Evolutionary conservation across 2,888 invertebrate genomes (phyloP).

Genomic region (Cyrtodaria siliqua): DNA sequence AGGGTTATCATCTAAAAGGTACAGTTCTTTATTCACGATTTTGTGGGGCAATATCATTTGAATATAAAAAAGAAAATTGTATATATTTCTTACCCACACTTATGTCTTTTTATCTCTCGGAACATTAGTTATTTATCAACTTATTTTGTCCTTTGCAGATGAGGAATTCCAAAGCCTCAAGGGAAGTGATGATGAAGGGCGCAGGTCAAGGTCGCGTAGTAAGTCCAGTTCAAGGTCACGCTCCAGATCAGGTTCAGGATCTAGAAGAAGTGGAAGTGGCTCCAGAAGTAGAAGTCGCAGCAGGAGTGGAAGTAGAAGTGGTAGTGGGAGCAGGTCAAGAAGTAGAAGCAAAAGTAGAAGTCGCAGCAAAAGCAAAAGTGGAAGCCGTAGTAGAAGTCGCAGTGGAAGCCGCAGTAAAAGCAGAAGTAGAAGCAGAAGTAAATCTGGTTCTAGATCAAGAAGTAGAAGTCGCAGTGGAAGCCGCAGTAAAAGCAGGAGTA

Average conservation of each 20-base stretch:
- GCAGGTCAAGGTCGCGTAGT: constrained; percentile 57
- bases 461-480: constrained; percentile 62
- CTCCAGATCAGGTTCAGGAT: constrained; percentile 55
- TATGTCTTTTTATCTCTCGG: neutral
- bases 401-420: constrained; percentile 36
- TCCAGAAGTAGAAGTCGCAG: constrained; percentile 66
- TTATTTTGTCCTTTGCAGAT: constrained; percentile 47
- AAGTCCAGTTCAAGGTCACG: constrained; percentile 51
- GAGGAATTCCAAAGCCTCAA: constrained; percentile 66
- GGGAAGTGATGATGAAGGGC: constrained; percentile 72
- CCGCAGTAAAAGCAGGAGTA: constrained; percentile 38
- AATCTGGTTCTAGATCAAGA: constrained; percentile 36
- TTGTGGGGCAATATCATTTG: too few relatives aligned
- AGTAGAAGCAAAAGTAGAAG: constrained; percentile 42
- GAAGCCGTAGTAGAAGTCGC: constrained; percentile 30
- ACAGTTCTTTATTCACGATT: too few relatives aligned
- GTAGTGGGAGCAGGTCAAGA: constrained; percentile 32
- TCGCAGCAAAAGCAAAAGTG: constrained; percentile 48
- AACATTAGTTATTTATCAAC: neutral
- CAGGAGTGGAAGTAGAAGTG: constrained; percentile 60
- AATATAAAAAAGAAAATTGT: too few relatives aligned
- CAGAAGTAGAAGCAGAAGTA: constrained; percentile 33
- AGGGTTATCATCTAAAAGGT: too few relatives aligned
- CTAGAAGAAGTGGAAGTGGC: constrained; percentile 63
- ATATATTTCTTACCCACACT: too few relatives aligned